Conservation (phyloP, 2,888 invertebrate genomes). For the Xestia xanthographa region DNA sequence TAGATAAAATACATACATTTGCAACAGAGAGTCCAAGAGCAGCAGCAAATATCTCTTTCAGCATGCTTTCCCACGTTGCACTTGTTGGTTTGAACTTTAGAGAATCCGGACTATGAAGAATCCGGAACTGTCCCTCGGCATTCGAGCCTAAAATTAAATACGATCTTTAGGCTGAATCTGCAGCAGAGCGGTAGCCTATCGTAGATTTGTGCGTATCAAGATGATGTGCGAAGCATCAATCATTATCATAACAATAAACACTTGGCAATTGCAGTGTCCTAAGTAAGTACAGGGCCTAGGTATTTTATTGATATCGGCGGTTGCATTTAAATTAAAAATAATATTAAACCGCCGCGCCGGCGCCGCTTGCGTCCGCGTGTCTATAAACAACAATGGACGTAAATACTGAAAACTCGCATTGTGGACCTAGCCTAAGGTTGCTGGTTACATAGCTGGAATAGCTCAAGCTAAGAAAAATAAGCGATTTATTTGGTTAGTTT, state of each 20-base stretch:
- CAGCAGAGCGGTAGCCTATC: not conserved
- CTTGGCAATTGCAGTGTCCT: not conserved
- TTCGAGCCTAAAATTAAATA: conserved; percentile 81
- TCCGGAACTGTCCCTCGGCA: conserved; percentile 92
- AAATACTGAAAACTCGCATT: not conserved
- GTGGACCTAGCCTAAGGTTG: not conserved
- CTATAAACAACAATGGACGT: not conserved
- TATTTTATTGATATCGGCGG: no score
- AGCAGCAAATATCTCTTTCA: conserved; percentile 93
- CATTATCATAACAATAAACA: not conserved
- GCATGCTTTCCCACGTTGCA: conserved; percentile 91
- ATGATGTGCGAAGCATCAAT: not conserved
- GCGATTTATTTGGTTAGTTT: no score
- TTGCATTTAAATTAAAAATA: no score
- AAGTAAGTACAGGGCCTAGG: no score
- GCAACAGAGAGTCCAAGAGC: conserved; percentile 94
- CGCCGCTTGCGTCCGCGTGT: not conserved
- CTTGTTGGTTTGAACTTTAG: conserved; percentile 92
- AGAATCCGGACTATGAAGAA: conserved; percentile 93
- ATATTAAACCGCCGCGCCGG: no score
- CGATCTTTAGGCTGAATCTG: not conserved
- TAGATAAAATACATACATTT: conserved; percentile 85
- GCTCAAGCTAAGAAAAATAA: no score
- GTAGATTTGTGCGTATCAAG: not conserved
- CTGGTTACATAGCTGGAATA: no score